phyloP scores from a whole-genome alignment of 2,888 invertebrate genomes.

The Pyrgus malvae region DNA sequence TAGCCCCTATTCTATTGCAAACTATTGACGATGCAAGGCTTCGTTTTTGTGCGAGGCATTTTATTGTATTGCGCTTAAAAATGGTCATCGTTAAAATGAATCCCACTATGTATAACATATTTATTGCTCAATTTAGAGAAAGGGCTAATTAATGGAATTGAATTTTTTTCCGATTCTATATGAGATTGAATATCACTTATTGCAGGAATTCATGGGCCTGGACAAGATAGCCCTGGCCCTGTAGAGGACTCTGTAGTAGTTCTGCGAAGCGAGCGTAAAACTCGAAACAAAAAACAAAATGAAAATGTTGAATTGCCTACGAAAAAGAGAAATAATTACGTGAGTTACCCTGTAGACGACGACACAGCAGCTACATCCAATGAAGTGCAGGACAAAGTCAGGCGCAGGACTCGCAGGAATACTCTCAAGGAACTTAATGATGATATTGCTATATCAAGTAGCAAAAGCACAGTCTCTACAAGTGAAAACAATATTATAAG shows the following conservation, averaged over 20 bases:
- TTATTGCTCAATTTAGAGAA: no score
- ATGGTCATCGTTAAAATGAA: no score
- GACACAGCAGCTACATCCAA: constrained; percentile 34
- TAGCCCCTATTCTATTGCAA: no score
- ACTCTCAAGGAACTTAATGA: constrained; percentile 22
- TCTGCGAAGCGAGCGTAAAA: constrained; percentile 51
- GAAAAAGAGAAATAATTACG: constrained; percentile 55
- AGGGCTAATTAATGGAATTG: no score
- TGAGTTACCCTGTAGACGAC: constrained; percentile 57
- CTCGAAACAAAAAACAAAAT: constrained; percentile 51
- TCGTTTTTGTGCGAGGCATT: no score
- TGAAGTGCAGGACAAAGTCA: not conserved
- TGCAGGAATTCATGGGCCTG: constrained; percentile 58
- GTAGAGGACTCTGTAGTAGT: constrained; percentile 39
- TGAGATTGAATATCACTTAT: constrained; percentile 32
- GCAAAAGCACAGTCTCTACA: constrained; percentile 27
- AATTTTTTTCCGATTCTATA: no score
- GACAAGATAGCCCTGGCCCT: constrained; percentile 34
- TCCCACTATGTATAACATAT: no score
- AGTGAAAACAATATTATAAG: constrained; percentile 38
- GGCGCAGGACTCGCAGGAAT: constrained; percentile 2
- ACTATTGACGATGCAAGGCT: no score
- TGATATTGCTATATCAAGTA: constrained; percentile 28
- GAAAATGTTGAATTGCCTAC: constrained; percentile 45
- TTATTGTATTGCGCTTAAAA: no score